Evolutionary conservation across 2,113 vertebrate species (phyloP).

Genomic region (Herpetotheres cachinnans): DNA sequence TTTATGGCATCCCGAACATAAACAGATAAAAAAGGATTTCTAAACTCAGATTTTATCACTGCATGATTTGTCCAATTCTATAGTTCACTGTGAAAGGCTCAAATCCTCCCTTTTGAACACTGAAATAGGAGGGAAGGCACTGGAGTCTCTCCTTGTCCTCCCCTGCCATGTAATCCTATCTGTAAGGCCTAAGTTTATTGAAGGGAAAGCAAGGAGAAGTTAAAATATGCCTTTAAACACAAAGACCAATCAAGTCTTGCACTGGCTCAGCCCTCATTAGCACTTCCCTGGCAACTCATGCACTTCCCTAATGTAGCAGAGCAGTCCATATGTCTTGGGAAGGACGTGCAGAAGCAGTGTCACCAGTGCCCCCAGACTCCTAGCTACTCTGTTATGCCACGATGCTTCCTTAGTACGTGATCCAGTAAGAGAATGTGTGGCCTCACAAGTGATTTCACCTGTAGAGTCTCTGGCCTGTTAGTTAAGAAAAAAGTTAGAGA

Average conservation of each 20-base stretch:
- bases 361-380: background rate
- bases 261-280: background rate
- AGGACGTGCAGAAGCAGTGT: background rate
- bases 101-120: background rate
- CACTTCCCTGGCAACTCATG: background rate
- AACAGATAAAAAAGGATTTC: background rate
- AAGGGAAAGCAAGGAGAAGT: background rate
- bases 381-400: background rate
- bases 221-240: background rate
- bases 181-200: background rate
- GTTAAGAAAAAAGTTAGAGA: background rate
- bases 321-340: background rate
- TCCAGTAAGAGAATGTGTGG: background rate
- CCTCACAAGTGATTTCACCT: background rate
- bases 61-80: background rate
- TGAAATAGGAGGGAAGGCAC: background rate
- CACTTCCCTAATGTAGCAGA: background rate
- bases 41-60: background rate
- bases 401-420: background rate
- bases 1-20: constrained; percentile 37
- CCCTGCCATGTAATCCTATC: background rate
- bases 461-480: background rate
- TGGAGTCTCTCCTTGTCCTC: background rate
- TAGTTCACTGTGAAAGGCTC: background rate
- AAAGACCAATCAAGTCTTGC: background rate